phyloP scores from a whole-genome alignment of 2,797 vertebrate species.

The Tragopan temminckii region DNA sequence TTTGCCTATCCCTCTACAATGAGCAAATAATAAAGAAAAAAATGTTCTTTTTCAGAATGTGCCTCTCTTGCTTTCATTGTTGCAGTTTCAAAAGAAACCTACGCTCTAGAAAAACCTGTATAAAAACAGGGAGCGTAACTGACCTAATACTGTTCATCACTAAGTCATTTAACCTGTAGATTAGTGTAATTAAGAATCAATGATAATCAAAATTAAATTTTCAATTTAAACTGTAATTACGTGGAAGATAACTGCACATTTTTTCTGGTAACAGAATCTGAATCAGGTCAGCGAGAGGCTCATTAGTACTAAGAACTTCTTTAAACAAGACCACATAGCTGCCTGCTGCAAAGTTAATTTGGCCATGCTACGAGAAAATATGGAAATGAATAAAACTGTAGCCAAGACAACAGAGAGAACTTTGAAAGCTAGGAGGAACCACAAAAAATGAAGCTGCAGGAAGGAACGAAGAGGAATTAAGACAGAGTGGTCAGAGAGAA shows the following conservation, averaged over 20 bases:
- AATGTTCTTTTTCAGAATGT: not conserved
- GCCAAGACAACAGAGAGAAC: not conserved
- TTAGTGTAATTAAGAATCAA: slow-evolving; percentile 1
- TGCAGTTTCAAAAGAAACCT: not conserved
- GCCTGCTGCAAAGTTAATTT: not conserved
- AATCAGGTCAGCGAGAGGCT: not conserved
- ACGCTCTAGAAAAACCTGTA: not conserved
- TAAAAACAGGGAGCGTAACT: not conserved
- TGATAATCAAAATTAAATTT: slow-evolving; percentile 3
- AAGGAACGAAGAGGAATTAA: not conserved
- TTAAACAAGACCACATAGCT: not conserved
- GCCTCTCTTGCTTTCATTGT: not conserved
- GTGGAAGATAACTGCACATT: not conserved
- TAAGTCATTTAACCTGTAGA: not conserved
- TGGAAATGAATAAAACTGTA: not conserved
- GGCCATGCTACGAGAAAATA: not conserved
- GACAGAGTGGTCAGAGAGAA: not conserved
- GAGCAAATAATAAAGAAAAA: not conserved
- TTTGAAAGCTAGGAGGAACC: not conserved
- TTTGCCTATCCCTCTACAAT: not conserved
- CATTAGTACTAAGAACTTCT: not conserved
- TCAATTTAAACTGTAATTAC: not conserved
- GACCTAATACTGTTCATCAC: not conserved
- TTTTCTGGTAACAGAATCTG: slow-evolving; percentile 25
- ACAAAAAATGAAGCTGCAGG: not conserved